phyloP scores from a whole-genome alignment of 2,888 invertebrate species.

The Malacosoma neustria region DNA sequence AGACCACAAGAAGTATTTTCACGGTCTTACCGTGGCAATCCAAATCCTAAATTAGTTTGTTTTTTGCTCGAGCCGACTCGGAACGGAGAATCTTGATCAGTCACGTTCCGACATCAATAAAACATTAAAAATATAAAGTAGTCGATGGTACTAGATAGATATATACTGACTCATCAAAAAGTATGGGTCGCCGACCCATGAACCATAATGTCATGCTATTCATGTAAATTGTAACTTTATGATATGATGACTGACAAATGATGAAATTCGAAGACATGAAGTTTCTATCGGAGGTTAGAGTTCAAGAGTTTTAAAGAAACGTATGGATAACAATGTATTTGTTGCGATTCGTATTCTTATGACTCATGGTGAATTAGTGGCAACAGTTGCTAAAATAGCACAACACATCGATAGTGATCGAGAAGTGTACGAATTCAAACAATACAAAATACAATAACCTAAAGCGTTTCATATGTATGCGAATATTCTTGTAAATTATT shows the following conservation, averaged over 20 bases:
- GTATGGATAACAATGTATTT: slow-evolving; percentile 11
- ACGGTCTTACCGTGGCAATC: slow-evolving; percentile 48
- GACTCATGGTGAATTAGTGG: slow-evolving; percentile 20
- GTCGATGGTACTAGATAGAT: slow-evolving; percentile 2
- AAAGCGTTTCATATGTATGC: no score
- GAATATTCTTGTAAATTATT: no score
- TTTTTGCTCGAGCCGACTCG: slow-evolving; percentile 38
- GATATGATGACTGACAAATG: slow-evolving; percentile 42
- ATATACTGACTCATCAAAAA: slow-evolving; percentile 4
- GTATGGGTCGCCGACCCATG: slow-evolving; percentile 27
- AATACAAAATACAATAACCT: not conserved
- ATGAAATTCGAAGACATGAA: slow-evolving; percentile 27
- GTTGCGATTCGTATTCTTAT: slow-evolving; percentile 17
- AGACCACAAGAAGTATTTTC: slow-evolving; percentile 46
- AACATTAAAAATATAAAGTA: slow-evolving; percentile 17
- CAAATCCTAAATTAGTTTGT: slow-evolving; percentile 63
- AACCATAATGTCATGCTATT: slow-evolving; percentile 24
- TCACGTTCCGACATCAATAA: slow-evolving; percentile 40
- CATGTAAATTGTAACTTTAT: slow-evolving; percentile 32
- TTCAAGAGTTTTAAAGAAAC: slow-evolving; percentile 22
- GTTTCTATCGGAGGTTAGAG: slow-evolving; percentile 31
- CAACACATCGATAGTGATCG: slow-evolving; percentile 12
- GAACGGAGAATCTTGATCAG: slow-evolving; percentile 32
- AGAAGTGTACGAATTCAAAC: not conserved
- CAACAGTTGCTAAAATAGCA: slow-evolving; percentile 16